Percentiles rank a stretch among this genome's conserved stretches.
Conservation (phyloP, 2,888 invertebrate genomes). For the Clostera curtula region DNA sequence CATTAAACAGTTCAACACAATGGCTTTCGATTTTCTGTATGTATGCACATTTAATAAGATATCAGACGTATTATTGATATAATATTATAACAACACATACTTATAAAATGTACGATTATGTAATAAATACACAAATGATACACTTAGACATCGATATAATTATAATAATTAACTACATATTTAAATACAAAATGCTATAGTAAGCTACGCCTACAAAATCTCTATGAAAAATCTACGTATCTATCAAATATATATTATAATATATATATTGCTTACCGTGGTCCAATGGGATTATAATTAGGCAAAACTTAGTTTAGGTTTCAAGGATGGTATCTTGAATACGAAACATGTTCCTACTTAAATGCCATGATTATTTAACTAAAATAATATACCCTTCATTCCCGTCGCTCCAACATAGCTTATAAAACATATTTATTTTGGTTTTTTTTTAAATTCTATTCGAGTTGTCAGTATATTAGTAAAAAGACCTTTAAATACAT, state of each 20-base stretch:
- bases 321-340: slow-evolving; percentile 5
- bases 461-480: too few species aligned
- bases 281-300: slow-evolving; percentile 65
- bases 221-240: slow-evolving; percentile 52
- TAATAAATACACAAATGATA: slow-evolving; percentile 22
- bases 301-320: slow-evolving; percentile 38
- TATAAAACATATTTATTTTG: too few species aligned
- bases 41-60: slow-evolving; percentile 14
- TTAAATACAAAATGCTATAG: slow-evolving; percentile 57
- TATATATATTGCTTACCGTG: slow-evolving; percentile 69
- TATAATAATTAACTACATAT: slow-evolving; percentile 19
- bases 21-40: too few species aligned
- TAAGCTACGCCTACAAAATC: slow-evolving; percentile 59
- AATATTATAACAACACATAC: slow-evolving; percentile 17
- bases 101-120: slow-evolving; percentile 18
- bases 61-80: slow-evolving; percentile 10
- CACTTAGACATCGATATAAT: slow-evolving; percentile 20
- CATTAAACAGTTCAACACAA: too few species aligned
- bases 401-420: too few species aligned
- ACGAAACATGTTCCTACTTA: not conserved
- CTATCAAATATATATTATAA: slow-evolving; percentile 60
- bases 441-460: too few species aligned
- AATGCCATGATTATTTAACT: too few species aligned
- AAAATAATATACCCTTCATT: too few species aligned
- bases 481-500: too few species aligned